Conservation (phyloP, 2,113 vertebrate species). For the Sterrhoptilus dennistouni region DNA sequence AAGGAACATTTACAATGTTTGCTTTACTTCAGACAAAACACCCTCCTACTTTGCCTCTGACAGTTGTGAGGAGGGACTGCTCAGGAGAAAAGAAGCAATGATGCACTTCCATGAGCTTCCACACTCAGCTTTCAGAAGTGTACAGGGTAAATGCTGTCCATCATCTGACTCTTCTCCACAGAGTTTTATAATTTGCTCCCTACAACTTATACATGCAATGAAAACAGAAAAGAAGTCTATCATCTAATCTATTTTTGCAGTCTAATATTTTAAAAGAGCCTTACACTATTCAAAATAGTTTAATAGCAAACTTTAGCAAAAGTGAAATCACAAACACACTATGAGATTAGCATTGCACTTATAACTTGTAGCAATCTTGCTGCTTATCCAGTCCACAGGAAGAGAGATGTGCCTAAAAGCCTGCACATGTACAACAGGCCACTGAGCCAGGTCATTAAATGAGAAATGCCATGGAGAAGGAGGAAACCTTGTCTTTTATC, state of each 20-base stretch:
- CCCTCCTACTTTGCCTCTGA: neutral
- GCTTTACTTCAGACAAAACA: neutral
- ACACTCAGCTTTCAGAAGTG: neutral
- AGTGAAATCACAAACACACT: neutral
- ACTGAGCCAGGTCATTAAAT: neutral
- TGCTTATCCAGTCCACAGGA: neutral
- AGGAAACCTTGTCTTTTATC: neutral
- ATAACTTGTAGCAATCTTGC: neutral
- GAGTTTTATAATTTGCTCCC: neutral
- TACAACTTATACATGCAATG: neutral
- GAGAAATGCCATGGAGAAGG: neutral
- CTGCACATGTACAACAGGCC: neutral
- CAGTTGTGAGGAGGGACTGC: neutral
- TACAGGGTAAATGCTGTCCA: neutral
- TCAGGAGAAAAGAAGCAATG: neutral
- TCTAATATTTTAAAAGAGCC: neutral
- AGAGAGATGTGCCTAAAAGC: neutral
- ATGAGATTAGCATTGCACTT: neutral
- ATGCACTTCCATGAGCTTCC: neutral
- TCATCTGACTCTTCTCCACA: neutral
- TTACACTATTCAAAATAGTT: neutral
- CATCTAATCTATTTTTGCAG: neutral
- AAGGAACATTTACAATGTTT: neutral
- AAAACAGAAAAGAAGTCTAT: neutral
- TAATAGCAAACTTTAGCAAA: neutral